Base-by-base conservation (phyloP, 1,140 invertebrate species). In the Microplitis demolitor region DNA sequence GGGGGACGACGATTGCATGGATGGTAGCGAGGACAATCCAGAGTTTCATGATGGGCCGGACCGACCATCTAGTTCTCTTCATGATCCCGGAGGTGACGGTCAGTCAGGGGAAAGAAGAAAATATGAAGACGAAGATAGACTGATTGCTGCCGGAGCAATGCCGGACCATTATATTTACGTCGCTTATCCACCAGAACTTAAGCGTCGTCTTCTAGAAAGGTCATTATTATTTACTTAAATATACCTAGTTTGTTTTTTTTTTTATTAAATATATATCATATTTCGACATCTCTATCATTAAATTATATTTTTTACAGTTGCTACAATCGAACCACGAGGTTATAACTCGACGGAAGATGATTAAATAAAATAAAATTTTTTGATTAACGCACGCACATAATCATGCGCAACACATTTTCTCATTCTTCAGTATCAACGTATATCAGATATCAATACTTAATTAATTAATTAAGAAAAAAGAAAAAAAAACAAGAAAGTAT, bases 121-220 rank as follows among this genome's bases (percentile, higher is more conserved):
- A 78, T 77, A 76, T 33, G 82, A 87, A 0, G 74, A 78, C 4
- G 89, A 90, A 64, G 88, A 81, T 14, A 74, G 77, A 31, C n/a
- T 78, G 14, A 77, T 81, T 9, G 63, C 79, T 6, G 77, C 79
- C 64, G 84, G 84, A 39, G 83, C 83, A 2, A 79, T 81, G 77
- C 79, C 89, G 14, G 90, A 94, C 85, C 93, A 94, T 82, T 95
- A 95, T 84, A 95, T 95, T 76, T 95, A 94, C 84, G 94, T 94
- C 72, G 93, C 93, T 61, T 95, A 95, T 88, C 94, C 94, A 64
- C 93, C 94, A 11, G 94, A 95, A 85, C 88, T 95, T 45, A 94
- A 95, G 84, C 90, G 93, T 77, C 88, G 93, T 64, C 89, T 94
- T 75, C 88, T 94, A 69, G 93, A 94, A 88, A 94, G 93, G 92